Evolutionary conservation across 1,140 invertebrate species (phyloP), one percentile per base, ranked within the genome.

Genomic region (Frieseomelitta varia): DNA sequence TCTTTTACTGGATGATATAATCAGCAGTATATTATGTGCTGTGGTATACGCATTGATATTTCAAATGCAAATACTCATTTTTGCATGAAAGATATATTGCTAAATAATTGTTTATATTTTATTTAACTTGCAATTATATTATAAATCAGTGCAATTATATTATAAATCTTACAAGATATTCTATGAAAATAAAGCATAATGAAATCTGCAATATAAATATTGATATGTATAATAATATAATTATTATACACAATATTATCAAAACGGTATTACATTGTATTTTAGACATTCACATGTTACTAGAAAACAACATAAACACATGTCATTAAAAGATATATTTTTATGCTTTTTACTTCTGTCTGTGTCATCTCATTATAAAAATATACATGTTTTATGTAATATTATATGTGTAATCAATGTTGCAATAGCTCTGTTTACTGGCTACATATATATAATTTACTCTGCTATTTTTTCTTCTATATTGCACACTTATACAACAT

Each of bases 401-500:
- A 72, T 61, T 77, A 85, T 75, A 69, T 76, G 30, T 76, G 8
- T 83, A 56, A 73, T 78, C 34, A 69, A 21, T 83, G 63, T 83
- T 56, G 65, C 74, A 83, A 30, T 78, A 21, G 81, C 74, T 85
- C 71, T 53, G 53, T 76, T 69, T 53, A 61, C 6, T 61, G 17
- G 78, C 1, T 58, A 56, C n/a, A 82, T 30, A 65, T 65, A 63
- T 27, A 77, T 19, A 12, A 47, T 86, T 53, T 80, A 78, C 4
- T 86, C 72, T 55, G 11, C 27, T 88, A 68, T 72, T 47, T 30
- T 76, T 30, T 81, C 58, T 84, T 85, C 34, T 65, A 55, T 80
- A 34, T n/a, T 19, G 11, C n/a, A 79, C 76, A 63, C 75, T 27
- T 79, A 39, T 84, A 72, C 67, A 55, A 61, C 53, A 30, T 90